Conservation (phyloP, 2,888 invertebrate species). For the Dicyrtoma fusca region DNA sequence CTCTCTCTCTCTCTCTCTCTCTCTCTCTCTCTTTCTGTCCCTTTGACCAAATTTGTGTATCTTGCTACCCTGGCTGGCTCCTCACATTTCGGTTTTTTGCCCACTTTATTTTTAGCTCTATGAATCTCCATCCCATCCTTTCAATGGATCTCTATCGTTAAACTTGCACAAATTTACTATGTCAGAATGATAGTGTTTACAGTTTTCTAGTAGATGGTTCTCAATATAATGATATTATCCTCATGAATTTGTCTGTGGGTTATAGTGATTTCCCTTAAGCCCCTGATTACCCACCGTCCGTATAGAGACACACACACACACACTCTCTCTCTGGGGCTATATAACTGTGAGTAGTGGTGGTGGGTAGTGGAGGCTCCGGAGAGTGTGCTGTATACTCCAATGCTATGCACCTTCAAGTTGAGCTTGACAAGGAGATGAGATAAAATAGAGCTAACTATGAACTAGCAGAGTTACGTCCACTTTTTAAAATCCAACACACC, state of each 20-base stretch:
- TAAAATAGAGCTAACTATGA: neutral
- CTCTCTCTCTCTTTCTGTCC: slow-evolving; percentile 19
- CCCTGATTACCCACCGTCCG: neutral
- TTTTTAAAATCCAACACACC: slow-evolving; percentile 20
- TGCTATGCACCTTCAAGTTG: neutral
- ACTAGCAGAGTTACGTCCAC: slow-evolving; percentile 31
- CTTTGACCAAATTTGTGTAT: slow-evolving; percentile 49
- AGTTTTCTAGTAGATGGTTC: too few relatives aligned
- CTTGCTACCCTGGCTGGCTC: slow-evolving; percentile 31
- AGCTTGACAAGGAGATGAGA: slow-evolving; percentile 17
- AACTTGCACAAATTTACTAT: slow-evolving; percentile 23
- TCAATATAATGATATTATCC: too few relatives aligned
- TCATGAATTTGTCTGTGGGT: too few relatives aligned
- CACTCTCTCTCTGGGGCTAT: too few relatives aligned
- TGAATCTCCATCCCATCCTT: slow-evolving; percentile 29
- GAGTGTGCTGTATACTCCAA: neutral
- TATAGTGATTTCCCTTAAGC: too few relatives aligned
- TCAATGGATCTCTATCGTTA: slow-evolving; percentile 22
- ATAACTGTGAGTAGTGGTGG: too few relatives aligned
- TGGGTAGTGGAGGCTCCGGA: too few relatives aligned
- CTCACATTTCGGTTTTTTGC: slow-evolving; percentile 38
- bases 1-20: neutral
- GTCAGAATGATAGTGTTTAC: neutral
- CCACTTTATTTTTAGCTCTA: slow-evolving; percentile 43
- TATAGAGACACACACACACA: too few relatives aligned